A percentile compares a stretch with the other conserved stretches of the same genome.
Conservation (phyloP, 2,888 invertebrate genomes). For the Sarcophaga caerulescens region DNA sequence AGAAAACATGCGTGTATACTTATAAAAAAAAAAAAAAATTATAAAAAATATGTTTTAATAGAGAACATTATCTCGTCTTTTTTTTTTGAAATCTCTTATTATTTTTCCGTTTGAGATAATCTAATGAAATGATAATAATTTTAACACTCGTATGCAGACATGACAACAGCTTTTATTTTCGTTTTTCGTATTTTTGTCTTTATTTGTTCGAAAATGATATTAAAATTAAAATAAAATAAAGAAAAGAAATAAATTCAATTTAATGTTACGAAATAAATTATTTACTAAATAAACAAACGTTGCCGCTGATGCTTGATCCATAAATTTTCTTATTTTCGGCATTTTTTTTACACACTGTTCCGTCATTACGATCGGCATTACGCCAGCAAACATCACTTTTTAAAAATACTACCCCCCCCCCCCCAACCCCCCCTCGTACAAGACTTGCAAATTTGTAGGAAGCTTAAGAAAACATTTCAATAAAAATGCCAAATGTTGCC, state of each 20-base stretch:
- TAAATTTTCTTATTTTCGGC: slow-evolving; percentile 45
- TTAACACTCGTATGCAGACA: background rate
- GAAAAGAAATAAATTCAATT: too few relatives aligned
- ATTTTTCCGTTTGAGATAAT: slow-evolving; percentile 23
- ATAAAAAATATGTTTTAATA: slow-evolving; percentile 8
- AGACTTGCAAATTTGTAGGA: too few relatives aligned
- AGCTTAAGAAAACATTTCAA: too few relatives aligned
- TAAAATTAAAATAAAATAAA: background rate
- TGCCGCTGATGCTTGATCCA: background rate
- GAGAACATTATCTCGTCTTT: too few relatives aligned
- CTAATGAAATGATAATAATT: slow-evolving; percentile 1
- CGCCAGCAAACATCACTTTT: slow-evolving; percentile 30
- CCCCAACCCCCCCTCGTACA: too few relatives aligned
- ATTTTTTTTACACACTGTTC: background rate
- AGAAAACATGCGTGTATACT: background rate
- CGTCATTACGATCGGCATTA: background rate
- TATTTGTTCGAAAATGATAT: too few relatives aligned
- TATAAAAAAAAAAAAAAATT: slow-evolving; percentile 1
- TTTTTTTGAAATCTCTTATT: background rate
- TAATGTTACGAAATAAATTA: slow-evolving; percentile 5
- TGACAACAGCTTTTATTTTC: background rate
- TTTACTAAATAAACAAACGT: slow-evolving; percentile 27
- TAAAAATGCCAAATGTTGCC: too few relatives aligned
- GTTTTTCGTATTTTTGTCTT: slow-evolving; percentile 1
- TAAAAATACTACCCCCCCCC: background rate